These are phyloP conservation scores for Takifugu rubripes DNA, from an alignment of 2,797 vertebrate species.

Conservation along the genomic window DNA sequence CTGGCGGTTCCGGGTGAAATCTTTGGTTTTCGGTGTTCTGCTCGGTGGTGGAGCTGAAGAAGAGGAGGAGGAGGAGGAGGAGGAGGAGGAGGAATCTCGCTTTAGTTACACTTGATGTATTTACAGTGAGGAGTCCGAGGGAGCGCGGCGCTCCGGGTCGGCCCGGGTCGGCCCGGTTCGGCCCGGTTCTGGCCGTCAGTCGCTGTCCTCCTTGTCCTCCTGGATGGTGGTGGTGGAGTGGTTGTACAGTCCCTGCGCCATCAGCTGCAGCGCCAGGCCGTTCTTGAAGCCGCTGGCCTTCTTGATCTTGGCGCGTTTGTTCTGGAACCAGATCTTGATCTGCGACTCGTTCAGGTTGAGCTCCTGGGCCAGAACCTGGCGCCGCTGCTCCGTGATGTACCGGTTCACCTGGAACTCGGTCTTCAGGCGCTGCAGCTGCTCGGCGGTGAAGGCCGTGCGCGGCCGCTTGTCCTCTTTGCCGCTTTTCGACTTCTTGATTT, in stretches of 20 bases:
- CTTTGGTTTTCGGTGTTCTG: not conserved
- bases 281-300: slow-evolving; percentile 90
- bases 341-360: slow-evolving; percentile 93
- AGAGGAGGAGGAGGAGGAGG: not conserved
- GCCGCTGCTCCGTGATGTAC: slow-evolving; percentile 91
- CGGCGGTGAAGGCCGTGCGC: slow-evolving; percentile 90
- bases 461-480: slow-evolving; percentile 92
- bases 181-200: slow-evolving; percentile 48
- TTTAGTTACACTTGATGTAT: slow-evolving; percentile 85
- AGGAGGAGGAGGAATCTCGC: not conserved
- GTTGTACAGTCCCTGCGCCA: slow-evolving; percentile 96
- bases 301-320: slow-evolving; percentile 94
- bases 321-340: slow-evolving; percentile 98
- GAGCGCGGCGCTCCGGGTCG: slow-evolving; percentile 8
- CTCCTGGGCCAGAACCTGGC: slow-evolving; percentile 89
- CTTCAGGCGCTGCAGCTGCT: slow-evolving; percentile 93
- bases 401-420: slow-evolving; percentile 91
- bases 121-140: slow-evolving; percentile 65
- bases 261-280: slow-evolving; percentile 89
- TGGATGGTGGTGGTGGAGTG: slow-evolving; percentile 93
- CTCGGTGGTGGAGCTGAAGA: not conserved
- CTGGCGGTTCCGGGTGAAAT: too few relatives aligned
- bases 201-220: slow-evolving; percentile 87
- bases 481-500: slow-evolving; percentile 91
- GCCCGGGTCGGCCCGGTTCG: not conserved